These are phyloP conservation scores for Apis laboriosa DNA, from an alignment of 1,140 invertebrate genomes.

Conservation along the genomic window DNA sequence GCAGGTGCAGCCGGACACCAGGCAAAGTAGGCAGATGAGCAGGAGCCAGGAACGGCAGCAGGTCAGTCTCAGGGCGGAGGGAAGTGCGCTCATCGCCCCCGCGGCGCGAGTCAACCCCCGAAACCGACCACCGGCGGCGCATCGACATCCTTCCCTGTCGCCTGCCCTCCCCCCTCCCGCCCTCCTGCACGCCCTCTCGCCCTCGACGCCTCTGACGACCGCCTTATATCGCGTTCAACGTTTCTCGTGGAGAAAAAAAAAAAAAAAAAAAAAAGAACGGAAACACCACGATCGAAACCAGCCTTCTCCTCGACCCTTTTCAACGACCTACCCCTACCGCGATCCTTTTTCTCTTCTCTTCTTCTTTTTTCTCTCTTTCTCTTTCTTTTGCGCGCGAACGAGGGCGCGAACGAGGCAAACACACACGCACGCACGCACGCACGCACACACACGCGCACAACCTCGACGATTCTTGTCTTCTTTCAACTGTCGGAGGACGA, in stretches of 20 bases:
- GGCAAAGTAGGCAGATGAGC: slow-evolving; percentile 72
- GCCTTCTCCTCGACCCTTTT: not conserved
- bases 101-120: slow-evolving; percentile 80
- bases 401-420: not conserved
- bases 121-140: slow-evolving; percentile 79
- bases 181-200: slow-evolving; percentile 56
- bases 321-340: not conserved
- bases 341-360: not conserved
- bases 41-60: slow-evolving; percentile 75
- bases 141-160: slow-evolving; percentile 78
- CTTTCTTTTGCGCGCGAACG: not conserved
- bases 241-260: not conserved
- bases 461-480: not conserved
- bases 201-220: slow-evolving; percentile 33
- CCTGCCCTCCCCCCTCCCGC: slow-evolving; percentile 52
- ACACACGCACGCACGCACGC: too few relatives aligned
- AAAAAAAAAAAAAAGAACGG: too few relatives aligned
- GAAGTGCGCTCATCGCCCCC: slow-evolving; percentile 81
- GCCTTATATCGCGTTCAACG: slow-evolving; percentile 33
- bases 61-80: slow-evolving; percentile 78
- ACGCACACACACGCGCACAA: not conserved
- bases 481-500: too few relatives aligned
- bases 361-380: not conserved
- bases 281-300: too few relatives aligned
- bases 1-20: slow-evolving; percentile 61